Evolutionary conservation across 53 echinoderm and acorn worm species (phyloP).

Genomic region (Echinarachnius parma): DNA sequence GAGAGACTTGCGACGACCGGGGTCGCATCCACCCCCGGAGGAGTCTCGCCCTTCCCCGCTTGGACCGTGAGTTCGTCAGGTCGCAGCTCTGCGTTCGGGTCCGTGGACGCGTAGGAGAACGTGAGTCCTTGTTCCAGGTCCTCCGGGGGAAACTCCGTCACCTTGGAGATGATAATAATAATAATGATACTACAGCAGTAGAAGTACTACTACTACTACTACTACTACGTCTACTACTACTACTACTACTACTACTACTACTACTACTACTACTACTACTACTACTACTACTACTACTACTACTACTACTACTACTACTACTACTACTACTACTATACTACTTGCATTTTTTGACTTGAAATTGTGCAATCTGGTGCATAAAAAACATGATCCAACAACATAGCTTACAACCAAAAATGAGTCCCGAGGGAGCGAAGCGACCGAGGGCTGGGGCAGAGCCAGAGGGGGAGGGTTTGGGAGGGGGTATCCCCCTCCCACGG

Average conservation of each 20-base stretch:
- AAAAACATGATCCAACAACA: too few species aligned
- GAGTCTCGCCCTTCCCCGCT: not conserved
- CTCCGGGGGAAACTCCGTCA: slow-evolving; percentile 9
- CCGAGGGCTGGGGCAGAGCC: too few species aligned
- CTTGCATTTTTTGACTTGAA: too few species aligned
- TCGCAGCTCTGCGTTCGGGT: not conserved
- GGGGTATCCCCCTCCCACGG: too few species aligned
- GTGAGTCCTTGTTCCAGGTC: not conserved
- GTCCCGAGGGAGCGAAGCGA: too few species aligned
- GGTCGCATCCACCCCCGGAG: not conserved
- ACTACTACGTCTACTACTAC: not conserved
- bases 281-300: not conserved
- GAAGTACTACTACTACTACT: not conserved
- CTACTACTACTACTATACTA: slow-evolving; percentile 6
- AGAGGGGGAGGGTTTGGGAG: too few species aligned
- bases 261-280: not conserved
- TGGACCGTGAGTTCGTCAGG: slow-evolving; percentile 5
- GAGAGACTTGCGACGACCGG: slow-evolving; percentile 19
- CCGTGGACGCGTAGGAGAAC: slow-evolving; percentile 12
- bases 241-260: slow-evolving; percentile 1
- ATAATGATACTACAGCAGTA: too few species aligned
- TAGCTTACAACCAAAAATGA: too few species aligned
- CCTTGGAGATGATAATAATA: too few species aligned
- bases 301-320: slow-evolving; percentile 4
- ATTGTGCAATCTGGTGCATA: too few species aligned